These are phyloP conservation scores for Otus sunia DNA, from an alignment of 2,113 vertebrate species.

Conservation along the genomic window DNA sequence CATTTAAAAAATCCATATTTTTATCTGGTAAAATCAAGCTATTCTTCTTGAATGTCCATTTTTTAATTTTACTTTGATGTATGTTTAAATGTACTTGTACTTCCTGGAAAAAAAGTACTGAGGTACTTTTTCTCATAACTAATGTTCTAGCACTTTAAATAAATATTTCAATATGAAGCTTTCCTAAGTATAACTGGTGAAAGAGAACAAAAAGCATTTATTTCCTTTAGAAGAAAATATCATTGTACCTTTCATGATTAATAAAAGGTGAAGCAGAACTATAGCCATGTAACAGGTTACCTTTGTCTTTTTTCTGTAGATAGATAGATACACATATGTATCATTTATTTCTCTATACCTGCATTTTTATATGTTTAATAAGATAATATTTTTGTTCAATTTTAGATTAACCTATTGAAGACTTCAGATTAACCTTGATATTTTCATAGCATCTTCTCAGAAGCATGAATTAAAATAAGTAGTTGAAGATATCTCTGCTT, in stretches of 20 bases:
- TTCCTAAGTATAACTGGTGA: background rate
- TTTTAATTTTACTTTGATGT: background rate
- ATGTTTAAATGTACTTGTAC: background rate
- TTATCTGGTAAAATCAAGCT: background rate
- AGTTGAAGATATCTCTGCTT: background rate
- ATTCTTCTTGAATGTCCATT: background rate
- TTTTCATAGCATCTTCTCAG: background rate
- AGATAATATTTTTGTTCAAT: background rate
- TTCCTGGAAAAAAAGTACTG: background rate
- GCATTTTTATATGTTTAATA: background rate
- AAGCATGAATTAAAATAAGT: background rate
- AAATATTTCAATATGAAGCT: background rate
- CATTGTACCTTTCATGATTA: background rate
- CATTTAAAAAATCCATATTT: background rate
- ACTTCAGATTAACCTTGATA: background rate
- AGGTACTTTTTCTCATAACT: background rate
- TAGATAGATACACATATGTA: background rate
- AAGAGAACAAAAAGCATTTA: background rate
- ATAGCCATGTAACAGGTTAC: background rate
- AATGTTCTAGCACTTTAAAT: background rate
- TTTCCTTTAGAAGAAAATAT: background rate
- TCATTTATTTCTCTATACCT: background rate
- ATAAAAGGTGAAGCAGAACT: background rate
- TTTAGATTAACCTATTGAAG: background rate
- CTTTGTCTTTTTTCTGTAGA: background rate